phyloP scores from a whole-genome alignment of 2,113 vertebrate genomes.

The Python bivittatus region DNA sequence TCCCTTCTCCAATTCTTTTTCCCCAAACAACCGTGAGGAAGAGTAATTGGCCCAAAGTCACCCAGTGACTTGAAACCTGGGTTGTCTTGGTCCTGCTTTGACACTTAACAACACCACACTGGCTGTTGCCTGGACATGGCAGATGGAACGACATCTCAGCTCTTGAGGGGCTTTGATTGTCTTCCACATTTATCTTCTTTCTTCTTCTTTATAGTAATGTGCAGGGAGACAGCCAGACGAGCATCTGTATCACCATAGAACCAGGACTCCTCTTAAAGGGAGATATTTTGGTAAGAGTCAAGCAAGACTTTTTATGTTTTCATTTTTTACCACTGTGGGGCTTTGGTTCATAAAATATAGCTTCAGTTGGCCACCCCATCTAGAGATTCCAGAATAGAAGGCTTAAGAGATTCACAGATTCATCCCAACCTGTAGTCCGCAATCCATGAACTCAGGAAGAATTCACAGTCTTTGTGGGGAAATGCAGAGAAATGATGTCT shows the following conservation, averaged over 20 bases:
- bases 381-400: not conserved
- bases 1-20: not conserved
- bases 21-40: not conserved
- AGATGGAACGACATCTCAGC: not conserved
- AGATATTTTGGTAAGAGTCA: slow-evolving; percentile 92
- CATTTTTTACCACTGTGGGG: not conserved
- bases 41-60: not conserved
- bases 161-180: not conserved
- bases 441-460: not conserved
- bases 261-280: slow-evolving; percentile 96
- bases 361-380: fast-evolving
- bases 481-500: not conserved
- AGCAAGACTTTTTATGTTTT: not conserved
- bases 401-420: not conserved
- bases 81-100: not conserved
- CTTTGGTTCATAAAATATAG: no score
- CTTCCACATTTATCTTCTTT: fast-evolving
- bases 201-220: slow-evolving; percentile 80
- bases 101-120: not conserved
- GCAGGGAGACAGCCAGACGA: slow-evolving; percentile 95
- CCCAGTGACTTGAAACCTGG: not conserved
- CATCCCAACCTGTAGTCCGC: not conserved
- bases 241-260: slow-evolving; percentile 98
- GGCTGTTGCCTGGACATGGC: not conserved
- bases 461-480: not conserved